Evolutionary conservation across 2,888 invertebrate genomes (phyloP), one percentile per base, ranked within the genome.

Genomic region (Agrochola circellaris): DNA sequence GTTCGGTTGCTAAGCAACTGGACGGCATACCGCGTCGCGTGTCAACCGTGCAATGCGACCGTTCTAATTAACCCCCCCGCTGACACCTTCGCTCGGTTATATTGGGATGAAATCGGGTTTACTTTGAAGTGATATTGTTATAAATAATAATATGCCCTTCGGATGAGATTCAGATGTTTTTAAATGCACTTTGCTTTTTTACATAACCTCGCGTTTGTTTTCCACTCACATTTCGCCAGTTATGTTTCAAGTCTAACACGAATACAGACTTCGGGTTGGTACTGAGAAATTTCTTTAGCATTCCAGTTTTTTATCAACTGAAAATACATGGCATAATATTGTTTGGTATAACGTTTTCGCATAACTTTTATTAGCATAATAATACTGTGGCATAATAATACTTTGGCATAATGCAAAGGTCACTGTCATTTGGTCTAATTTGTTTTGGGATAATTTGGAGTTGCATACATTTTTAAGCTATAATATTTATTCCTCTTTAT

Each of bases 1-100:
- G 74, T 70, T 79, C 72, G 60, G 86, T 87, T 84, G 87, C 86
- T 58, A 42, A 68, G 86, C 87, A 82, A 87, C 86, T 60, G 66
- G 71, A 66, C 72, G 81, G 68, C 86, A 86, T 85, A 75, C 79
- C 86, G 66, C 73, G 85, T 72, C 80, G 80, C 81, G 70, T 76
- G 83, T 87, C 79, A 77, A 75, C 74, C 79, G 73, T 84, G 82
- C 80, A 73, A 87, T 73, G 74, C 72, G 77, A 82, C 80, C 79
- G 81, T 73, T 82, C 81, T 82, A 87, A 87, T 83, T 80, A 81
- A 80, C 75, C 73, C 71, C 74, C 65, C 58, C 64, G 17, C 73
- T 71, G 73, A 79, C 81, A 79, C 87, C 73, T 69, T 48, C 66
- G 23, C 56, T 75, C 26, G 30, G 66, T 61, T 75, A 73, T 77